These are phyloP conservation scores for Mustela nigripes DNA, from an alignment of 2,113 vertebrate genomes.

Conservation along the genomic window DNA sequence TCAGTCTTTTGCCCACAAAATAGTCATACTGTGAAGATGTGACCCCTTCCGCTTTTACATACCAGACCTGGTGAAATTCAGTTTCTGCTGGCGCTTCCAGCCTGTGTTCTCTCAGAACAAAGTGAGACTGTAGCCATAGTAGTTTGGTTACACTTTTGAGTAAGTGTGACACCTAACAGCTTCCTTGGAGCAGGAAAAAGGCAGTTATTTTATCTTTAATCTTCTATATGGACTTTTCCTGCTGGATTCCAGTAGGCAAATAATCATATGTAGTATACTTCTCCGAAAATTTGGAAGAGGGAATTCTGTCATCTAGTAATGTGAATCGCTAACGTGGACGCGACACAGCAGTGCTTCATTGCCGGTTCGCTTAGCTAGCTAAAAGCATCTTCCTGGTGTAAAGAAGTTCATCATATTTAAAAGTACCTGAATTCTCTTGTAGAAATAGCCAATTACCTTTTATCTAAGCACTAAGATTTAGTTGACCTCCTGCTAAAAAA, in stretches of 20 bases:
- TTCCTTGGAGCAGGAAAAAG: conserved; percentile 7
- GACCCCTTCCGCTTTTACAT: not conserved
- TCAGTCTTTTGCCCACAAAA: not conserved
- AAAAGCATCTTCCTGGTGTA: not conserved
- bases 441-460: conserved; percentile 19
- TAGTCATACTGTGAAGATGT: not conserved
- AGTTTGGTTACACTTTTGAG: not conserved
- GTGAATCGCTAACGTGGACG: not conserved
- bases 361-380: not conserved
- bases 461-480: not conserved
- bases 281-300: not conserved
- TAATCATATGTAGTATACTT: conserved; percentile 33
- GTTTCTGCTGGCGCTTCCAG: not conserved
- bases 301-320: not conserved
- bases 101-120: not conserved
- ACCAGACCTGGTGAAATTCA: not conserved
- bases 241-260: not conserved
- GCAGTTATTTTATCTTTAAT: conserved; percentile 42
- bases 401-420: not conserved
- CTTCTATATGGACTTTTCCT: not conserved
- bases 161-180: not conserved
- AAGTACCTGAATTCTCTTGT: not conserved
- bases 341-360: not conserved
- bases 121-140: not conserved
- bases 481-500: not conserved